phyloP scores from a whole-genome alignment of 2,113 vertebrate genomes.

The Fukomys damarensis region DNA sequence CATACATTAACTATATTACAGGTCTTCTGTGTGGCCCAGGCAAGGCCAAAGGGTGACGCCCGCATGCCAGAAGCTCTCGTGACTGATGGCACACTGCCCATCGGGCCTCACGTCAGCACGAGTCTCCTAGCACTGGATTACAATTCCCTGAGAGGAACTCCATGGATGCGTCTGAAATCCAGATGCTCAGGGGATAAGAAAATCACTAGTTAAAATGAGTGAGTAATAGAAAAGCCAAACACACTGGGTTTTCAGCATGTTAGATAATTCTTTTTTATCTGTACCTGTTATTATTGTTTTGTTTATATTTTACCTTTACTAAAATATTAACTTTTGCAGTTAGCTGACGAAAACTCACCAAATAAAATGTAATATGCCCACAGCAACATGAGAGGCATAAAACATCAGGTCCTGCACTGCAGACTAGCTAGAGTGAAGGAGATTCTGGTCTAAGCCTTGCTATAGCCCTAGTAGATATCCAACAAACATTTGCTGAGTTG shows the following conservation, averaged over 20 bases:
- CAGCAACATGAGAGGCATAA: neutral
- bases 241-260: neutral
- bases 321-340: neutral
- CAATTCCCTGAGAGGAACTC: neutral
- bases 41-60: neutral
- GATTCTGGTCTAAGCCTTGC: neutral
- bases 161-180: neutral
- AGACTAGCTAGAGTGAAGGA: neutral
- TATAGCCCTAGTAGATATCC: neutral
- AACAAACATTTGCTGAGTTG: neutral
- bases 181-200: neutral
- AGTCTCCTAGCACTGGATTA: neutral
- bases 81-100: neutral
- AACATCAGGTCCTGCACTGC: neutral
- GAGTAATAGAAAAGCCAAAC: neutral
- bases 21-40: neutral
- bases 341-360: neutral
- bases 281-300: neutral
- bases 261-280: neutral
- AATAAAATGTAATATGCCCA: neutral
- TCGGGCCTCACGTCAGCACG: neutral
- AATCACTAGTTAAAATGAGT: neutral
- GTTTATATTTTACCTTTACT: neutral
- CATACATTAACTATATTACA: too few relatives aligned
- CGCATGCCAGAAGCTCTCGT: neutral